These are phyloP conservation scores for Habroteleia sp. DNA, from an alignment of 2,888 invertebrate genomes.

Conservation along the genomic window DNA sequence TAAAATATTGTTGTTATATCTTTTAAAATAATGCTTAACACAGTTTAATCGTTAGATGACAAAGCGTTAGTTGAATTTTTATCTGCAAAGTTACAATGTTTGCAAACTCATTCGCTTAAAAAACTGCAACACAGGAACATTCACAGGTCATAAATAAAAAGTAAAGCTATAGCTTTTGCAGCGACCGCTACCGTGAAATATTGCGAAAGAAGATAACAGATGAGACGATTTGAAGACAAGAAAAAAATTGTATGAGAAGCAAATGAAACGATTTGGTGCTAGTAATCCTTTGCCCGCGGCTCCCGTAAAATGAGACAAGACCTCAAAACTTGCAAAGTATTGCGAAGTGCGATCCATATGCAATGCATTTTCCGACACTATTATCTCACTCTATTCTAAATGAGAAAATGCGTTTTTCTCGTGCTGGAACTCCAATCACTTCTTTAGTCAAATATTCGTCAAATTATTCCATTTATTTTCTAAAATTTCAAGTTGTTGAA, in stretches of 20 bases:
- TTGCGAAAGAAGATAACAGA: constrained; percentile 29
- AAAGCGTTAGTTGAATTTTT: constrained; percentile 10
- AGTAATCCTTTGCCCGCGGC: constrained; percentile 29
- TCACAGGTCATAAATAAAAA: constrained; percentile 27
- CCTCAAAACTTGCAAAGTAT: constrained; percentile 33
- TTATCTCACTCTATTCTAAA: constrained; percentile 23
- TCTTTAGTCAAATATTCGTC: constrained; percentile 33
- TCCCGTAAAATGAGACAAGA: constrained; percentile 23
- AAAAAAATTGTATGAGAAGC: constrained; percentile 14
- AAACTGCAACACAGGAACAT: constrained; percentile 10
- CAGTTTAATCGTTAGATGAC: too few relatives aligned
- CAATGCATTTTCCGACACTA: constrained; percentile 27
- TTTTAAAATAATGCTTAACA: too few relatives aligned
- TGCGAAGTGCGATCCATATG: constrained; percentile 47
- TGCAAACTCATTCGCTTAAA: constrained; percentile 13
- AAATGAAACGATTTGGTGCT: constrained; percentile 37
- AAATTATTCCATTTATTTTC: constrained; percentile 34
- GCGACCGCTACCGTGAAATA: constrained; percentile 23
- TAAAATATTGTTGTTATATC: too few relatives aligned
- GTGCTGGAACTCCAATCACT: constrained; percentile 38
- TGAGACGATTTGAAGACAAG: constrained; percentile 41
- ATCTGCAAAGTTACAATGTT: constrained; percentile 10
- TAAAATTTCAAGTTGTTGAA: too few relatives aligned
- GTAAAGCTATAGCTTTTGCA: not conserved
- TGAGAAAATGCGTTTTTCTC: constrained; percentile 43